Evolutionary conservation across 2,888 invertebrate species (phyloP).

Genomic region (Molanna angustata): DNA sequence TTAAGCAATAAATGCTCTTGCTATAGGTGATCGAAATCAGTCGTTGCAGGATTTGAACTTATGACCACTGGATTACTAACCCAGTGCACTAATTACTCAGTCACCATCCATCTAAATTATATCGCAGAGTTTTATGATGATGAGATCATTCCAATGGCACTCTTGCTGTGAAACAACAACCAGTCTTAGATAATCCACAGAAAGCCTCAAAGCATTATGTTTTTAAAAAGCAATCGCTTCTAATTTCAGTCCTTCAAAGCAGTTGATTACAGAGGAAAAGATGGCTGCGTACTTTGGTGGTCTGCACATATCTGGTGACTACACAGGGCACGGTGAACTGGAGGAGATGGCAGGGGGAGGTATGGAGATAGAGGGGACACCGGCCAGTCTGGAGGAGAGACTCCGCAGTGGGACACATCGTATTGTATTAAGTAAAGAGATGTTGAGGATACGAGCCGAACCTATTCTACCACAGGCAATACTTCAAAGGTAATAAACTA

Average conservation of each 20-base stretch:
- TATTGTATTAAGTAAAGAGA: conserved; percentile 67
- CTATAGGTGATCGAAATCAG: too few species aligned
- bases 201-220: too few species aligned
- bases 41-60: too few species aligned
- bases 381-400: conserved; percentile 15
- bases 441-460: conserved; percentile 63
- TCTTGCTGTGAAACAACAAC: too few species aligned
- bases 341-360: not conserved
- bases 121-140: too few species aligned
- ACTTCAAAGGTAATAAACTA: conserved; percentile 54
- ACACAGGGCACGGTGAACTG: conserved; percentile 32
- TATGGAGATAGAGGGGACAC: conserved; percentile 39
- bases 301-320: conserved; percentile 65
- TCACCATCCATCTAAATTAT: too few species aligned
- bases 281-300: conserved; percentile 78
- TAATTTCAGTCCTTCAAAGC: conserved; percentile 63
- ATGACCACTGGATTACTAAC: too few species aligned
- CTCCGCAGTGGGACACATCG: conserved; percentile 47
- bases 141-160: too few species aligned
- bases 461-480: conserved; percentile 65
- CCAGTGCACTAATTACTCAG: too few species aligned
- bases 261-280: conserved; percentile 79
- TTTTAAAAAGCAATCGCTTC: too few species aligned
- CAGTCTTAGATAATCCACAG: too few species aligned
- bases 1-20: too few species aligned